Evolutionary conservation across 2,113 vertebrate species (phyloP), one percentile per base, ranked within the genome.

Genomic region (Colossoma macropomum): DNA sequence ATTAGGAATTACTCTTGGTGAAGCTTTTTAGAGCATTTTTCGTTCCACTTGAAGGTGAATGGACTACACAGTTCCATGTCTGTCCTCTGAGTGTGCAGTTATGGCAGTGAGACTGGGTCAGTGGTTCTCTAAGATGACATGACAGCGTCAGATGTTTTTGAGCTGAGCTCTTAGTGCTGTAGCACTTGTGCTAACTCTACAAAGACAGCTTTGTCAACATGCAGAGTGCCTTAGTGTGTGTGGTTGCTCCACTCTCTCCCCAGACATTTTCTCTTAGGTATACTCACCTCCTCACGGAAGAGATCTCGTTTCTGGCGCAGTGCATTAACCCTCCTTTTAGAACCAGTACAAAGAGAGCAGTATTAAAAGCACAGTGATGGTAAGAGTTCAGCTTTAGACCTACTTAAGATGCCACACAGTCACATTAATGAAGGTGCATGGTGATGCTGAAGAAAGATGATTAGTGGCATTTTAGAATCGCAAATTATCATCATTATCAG

Each of bases 231-330:
- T 76, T 56, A 76, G 60, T 28, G 90, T 90, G 90, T 91, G 90
- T 71, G 65, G n/a, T 75, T 81, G 91, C 91, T 90, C 88, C 84
- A 84, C 34, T 72, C 83, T 77, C 21, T 84, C 83, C 80, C 82
- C 59, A 73, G 81, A 87, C 88, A 89, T 85, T 84, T 93, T 95
- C 93, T 95, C 92, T 92, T 95, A 96, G 92, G 92, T 95, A 95
- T 95, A 96, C 97, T 95, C 95, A 99, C 97, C 97, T 98, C 94
- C 13, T 95, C 94, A 96, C 96, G 95, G 92, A 98, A 94, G 93
- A 97, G 97, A 98, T 96, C 95, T 95, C 97, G 97, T 96, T 98
- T 98, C 96, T 95, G 97, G 93, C 87, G 95, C 94, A 96, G 95
- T 95, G 95, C 96, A 97, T 97, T 96, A 97, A 97, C 96, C 86